Conservation (phyloP, 2,113 vertebrate genomes). For the Elephas maximus region DNA sequence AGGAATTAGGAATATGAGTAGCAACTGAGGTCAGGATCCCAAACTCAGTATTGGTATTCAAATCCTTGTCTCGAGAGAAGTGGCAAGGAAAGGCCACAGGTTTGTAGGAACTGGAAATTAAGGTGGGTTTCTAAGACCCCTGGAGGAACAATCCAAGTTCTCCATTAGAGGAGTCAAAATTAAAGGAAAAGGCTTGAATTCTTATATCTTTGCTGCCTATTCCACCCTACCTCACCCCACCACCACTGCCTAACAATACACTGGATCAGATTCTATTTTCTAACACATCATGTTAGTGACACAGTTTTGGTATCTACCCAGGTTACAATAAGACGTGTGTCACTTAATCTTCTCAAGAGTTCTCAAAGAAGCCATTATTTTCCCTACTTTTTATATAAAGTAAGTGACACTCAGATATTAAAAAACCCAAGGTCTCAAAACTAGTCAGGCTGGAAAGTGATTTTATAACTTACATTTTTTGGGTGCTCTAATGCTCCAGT, state of each 20-base stretch:
- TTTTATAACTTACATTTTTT: not conserved
- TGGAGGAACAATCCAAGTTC: not conserved
- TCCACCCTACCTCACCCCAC: no score
- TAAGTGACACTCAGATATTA: not conserved
- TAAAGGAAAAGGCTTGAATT: not conserved
- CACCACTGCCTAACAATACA: not conserved
- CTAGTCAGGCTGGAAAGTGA: not conserved
- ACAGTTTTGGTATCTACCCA: not conserved
- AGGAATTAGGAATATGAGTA: not conserved
- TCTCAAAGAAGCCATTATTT: not conserved
- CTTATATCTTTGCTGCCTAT: not conserved
- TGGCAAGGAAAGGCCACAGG: not conserved
- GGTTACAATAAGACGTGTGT: not conserved
- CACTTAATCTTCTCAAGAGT: not conserved
- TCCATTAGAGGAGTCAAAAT: not conserved
- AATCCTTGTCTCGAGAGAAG: not conserved
- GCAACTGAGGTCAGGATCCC: not conserved
- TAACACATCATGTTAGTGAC: not conserved
- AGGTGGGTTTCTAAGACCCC: not conserved
- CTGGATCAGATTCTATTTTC: not conserved
- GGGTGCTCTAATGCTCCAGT: not conserved
- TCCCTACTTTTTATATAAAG: not conserved
- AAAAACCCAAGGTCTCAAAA: not conserved
- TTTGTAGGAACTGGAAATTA: not conserved
- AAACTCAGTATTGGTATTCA: not conserved